Percentiles rank a stretch among this genome's conserved stretches.
Conservation (phyloP, 2,888 invertebrate genomes). For the Diarsia brunnea region DNA sequence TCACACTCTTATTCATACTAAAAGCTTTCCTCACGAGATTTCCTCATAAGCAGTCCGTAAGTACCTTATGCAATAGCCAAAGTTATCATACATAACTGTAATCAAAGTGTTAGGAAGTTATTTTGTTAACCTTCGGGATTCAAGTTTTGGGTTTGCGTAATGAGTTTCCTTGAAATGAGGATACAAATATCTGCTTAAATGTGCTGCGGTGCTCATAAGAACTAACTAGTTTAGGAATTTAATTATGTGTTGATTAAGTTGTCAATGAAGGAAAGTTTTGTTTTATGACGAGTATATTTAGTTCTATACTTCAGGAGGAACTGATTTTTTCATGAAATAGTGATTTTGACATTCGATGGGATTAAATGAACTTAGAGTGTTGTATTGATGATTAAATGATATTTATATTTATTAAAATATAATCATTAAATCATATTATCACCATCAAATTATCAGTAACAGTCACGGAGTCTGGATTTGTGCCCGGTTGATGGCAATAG, state of each 20-base stretch:
- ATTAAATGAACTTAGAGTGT: no score
- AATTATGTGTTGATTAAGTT: slow-evolving; percentile 25
- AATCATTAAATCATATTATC: no score
- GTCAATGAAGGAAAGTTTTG: slow-evolving; percentile 6
- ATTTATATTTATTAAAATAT: no score
- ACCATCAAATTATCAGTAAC: no score
- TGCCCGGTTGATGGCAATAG: no score
- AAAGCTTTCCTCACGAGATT: neutral
- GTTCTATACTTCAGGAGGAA: no score
- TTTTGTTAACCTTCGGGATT: slow-evolving; percentile 49
- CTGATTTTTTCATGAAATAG: no score
- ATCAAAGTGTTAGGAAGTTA: slow-evolving; percentile 40
- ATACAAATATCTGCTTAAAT: slow-evolving; percentile 33
- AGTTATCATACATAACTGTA: slow-evolving; percentile 1
- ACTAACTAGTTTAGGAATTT: slow-evolving; percentile 27
- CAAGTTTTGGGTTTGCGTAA: slow-evolving; percentile 48
- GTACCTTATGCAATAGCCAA: neutral
- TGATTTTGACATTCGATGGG: no score
- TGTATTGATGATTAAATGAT: no score
- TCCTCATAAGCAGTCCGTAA: neutral
- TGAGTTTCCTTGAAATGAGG: slow-evolving; percentile 19
- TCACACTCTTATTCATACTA: no score
- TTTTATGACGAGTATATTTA: neutral
- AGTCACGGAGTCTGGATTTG: no score
- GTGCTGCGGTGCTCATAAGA: slow-evolving; percentile 11